phyloP scores from a whole-genome alignment of 2,797 vertebrate genomes.

The Enteromius paludinosus region DNA sequence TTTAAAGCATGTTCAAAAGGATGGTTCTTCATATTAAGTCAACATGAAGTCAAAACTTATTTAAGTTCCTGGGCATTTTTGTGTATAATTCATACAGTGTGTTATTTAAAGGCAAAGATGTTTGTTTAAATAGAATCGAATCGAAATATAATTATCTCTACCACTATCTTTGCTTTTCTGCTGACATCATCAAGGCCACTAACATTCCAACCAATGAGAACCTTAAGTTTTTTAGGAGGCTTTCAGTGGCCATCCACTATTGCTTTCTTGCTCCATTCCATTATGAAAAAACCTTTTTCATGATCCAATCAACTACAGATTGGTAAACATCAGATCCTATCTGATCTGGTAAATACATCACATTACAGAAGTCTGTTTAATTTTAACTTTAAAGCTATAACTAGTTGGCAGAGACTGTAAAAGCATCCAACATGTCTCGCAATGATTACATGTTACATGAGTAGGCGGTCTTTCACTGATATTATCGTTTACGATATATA shows the following conservation, averaged over 20 bases:
- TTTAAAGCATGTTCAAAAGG: not conserved
- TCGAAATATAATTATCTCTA: not conserved
- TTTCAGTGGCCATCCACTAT: not conserved
- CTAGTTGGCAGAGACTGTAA: not conserved
- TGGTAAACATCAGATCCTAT: not conserved
- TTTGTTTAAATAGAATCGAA: not conserved
- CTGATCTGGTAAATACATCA: not conserved
- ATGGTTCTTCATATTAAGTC: not conserved
- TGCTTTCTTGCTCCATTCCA: not conserved
- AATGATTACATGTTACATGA: conserved; percentile 4
- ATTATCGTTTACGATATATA: not conserved
- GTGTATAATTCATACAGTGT: not conserved
- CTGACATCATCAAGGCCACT: not conserved
- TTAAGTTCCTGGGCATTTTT: not conserved
- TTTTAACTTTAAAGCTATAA: not conserved
- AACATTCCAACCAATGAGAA: not conserved
- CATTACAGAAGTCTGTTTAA: not conserved
- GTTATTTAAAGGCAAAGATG: not conserved
- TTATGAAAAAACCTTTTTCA: not conserved
- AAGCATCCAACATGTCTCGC: not conserved
- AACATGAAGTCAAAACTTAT: not conserved
- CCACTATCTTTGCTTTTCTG: not conserved
- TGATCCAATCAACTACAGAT: not conserved
- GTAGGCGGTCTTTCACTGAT: not conserved
- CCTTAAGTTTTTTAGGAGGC: not conserved